Conservation (phyloP, 2,113 vertebrate genomes). For the Struthio camelus region DNA sequence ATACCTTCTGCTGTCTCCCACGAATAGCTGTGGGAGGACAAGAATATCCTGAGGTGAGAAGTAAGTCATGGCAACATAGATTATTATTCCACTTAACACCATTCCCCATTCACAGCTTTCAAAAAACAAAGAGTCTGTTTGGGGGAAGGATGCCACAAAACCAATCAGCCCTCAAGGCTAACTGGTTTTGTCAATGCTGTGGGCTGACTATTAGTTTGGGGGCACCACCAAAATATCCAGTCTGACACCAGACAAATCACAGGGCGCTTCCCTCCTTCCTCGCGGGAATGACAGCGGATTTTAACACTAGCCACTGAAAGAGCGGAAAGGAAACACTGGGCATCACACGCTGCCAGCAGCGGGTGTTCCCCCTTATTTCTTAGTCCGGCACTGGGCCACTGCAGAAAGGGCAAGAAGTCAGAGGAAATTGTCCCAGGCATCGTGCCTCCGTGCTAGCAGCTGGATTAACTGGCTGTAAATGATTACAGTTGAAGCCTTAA, state of each 20-base stretch:
- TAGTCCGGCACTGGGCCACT: not conserved
- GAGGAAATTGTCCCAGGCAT: not conserved
- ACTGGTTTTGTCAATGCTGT: not conserved
- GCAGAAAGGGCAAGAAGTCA: not conserved
- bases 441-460: not conserved
- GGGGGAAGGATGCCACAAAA: not conserved
- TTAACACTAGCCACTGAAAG: too few species aligned
- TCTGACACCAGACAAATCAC: not conserved
- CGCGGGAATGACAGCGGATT: too few species aligned
- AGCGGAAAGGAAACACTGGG: too few species aligned
- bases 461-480: not conserved
- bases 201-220: not conserved
- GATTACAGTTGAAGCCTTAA: not conserved
- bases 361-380: not conserved
- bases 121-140: not conserved
- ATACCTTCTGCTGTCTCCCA: not conserved
- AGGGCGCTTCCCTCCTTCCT: not conserved
- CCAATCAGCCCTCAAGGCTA: not conserved
- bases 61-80: fast-evolving
- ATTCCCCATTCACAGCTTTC: not conserved
- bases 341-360: too few species aligned
- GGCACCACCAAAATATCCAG: not conserved
- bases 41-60: not conserved
- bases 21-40: not conserved
- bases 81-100: not conserved